Evolutionary conservation across 2,113 vertebrate genomes (phyloP).

Genomic region (Apodemus sylvaticus): DNA sequence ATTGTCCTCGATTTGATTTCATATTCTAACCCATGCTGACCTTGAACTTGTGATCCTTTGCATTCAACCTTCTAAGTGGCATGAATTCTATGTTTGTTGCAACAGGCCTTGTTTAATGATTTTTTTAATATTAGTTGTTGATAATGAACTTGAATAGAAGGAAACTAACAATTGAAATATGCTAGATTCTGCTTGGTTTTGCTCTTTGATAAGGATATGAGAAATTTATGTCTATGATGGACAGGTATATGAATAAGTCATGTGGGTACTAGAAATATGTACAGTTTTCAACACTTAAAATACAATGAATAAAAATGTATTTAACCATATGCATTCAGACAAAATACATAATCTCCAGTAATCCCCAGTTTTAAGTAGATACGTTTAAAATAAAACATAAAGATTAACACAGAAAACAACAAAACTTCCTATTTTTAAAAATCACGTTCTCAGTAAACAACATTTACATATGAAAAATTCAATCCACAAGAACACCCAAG

Average conservation of each 20-base stretch:
- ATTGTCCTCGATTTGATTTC: not conserved
- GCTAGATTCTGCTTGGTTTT: slow-evolving; percentile 31
- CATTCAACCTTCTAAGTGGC: not conserved
- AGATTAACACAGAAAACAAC: not conserved
- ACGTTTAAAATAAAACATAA: slow-evolving; percentile 24
- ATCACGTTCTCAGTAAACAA: not conserved
- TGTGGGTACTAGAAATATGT: not conserved
- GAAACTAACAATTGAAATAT: not conserved
- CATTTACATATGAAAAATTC: not conserved
- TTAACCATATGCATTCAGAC: not conserved
- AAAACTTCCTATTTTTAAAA: not conserved
- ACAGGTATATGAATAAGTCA: not conserved
- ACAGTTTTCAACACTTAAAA: not conserved
- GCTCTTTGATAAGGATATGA: not conserved
- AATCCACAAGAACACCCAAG: not conserved
- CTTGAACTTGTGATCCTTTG: not conserved
- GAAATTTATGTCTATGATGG: not conserved
- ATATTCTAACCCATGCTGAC: not conserved
- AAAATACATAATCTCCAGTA: not conserved
- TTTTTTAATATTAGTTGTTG: slow-evolving; percentile 10
- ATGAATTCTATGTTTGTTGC: not conserved
- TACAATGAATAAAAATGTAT: not conserved
- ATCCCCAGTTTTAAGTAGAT: not conserved
- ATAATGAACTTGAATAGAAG: slow-evolving; percentile 15
- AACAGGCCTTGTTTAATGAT: not conserved